These are phyloP conservation scores for Oxyruncus cristatus DNA, from an alignment of 2,113 vertebrate species.

Conservation along the genomic window DNA sequence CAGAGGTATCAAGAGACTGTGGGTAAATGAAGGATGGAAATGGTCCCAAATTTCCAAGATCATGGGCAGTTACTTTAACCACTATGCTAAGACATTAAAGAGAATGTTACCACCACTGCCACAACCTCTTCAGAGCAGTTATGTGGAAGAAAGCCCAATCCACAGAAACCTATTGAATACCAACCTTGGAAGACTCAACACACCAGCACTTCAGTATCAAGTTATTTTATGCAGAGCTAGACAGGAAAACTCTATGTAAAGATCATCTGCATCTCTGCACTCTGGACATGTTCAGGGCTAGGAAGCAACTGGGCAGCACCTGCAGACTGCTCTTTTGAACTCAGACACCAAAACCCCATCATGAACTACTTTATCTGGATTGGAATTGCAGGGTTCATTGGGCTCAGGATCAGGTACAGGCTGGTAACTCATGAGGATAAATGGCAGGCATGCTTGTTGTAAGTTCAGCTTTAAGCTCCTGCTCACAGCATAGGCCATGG, in stretches of 20 bases:
- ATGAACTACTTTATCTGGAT: neutral
- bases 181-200: neutral
- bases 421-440: rapidly evolving
- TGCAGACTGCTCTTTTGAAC: neutral
- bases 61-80: neutral
- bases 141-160: neutral
- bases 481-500: neutral
- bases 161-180: neutral
- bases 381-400: neutral
- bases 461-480: neutral
- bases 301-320: neutral
- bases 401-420: neutral
- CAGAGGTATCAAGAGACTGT: neutral
- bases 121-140: neutral
- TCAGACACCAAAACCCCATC: neutral
- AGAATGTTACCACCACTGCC: neutral
- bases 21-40: neutral
- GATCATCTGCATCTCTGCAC: neutral
- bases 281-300: neutral
- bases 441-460: neutral
- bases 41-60: neutral
- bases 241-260: neutral
- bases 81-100: neutral
- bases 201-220: neutral
- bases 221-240: neutral